Evolutionary conservation across 30 jellyfish, hydroid and myxozoan genomes (phyloP), one percentile per base, ranked within the genome.

Genomic region (Hydractinia symbiolongicarpus): DNA sequence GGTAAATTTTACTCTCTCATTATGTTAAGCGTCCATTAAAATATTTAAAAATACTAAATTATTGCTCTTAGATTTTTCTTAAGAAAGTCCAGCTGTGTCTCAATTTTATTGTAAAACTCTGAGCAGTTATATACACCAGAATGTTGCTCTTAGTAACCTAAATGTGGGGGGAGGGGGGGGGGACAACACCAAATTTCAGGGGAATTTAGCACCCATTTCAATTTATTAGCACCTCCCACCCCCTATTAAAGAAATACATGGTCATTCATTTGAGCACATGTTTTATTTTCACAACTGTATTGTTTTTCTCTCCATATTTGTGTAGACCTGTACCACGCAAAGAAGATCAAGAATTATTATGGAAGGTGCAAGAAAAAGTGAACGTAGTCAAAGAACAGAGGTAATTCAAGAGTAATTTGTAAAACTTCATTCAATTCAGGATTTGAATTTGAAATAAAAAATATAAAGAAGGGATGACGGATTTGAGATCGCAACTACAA

Each of bases 271-370:
- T n/a, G 8, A 64, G 17, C 19, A 64, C 9, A 64, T 6, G 19
- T 13, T 7, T 64, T 7, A 7, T 13, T 64, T 6, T 13, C 17
- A 64, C 40, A 6, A 6, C 74, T 13, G 74, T 51, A 0, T 6
- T 6, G 19, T 7, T 64, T n/a, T 51, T 64, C 19, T 7, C 74
- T 64, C 0, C 7, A n/a, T 64, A n/a, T 64, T 13, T 44, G 19
- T 11, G 5, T 21, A 77, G 85, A 52, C 79, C 82, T n/a, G 84
- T 52, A 19, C 84, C 84, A 4, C 55, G 49, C 8, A 61, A 60
- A 57, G 76, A 55, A 60, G 80, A 77, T 76, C 50, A 77, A 61
- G 82, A 77, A 55, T 49, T 55, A 51, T 15, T 76, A 51, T 61
- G 15, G 7, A 61, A 19, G 19, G 19, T 77, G 44, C 78, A 77